Evolutionary conservation across 1,140 invertebrate genomes (phyloP), one percentile per base, ranked within the genome.

Genomic region (Eupeodes corollae): DNA sequence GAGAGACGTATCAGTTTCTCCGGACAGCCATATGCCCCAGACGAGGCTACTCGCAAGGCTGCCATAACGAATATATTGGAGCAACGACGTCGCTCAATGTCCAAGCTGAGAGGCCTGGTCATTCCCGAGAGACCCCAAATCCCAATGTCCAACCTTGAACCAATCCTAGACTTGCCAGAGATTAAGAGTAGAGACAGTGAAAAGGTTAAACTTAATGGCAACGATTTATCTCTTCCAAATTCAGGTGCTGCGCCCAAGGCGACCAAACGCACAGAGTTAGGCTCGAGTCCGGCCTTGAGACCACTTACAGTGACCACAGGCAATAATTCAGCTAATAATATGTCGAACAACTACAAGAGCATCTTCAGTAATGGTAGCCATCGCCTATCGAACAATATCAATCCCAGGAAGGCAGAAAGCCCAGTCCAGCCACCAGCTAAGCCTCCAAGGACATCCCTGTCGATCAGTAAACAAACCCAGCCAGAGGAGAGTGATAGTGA

Each of bases 401-500:
- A 32, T 47, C 64, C 18, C 62, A 65, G 13, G 11, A 38, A n/a
- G 11, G 16, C 35, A 5, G 16, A n/a, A 38, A 38, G 47, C 45
- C 62, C 18, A 41, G 56, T 52, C 8, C 59, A 54, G 41, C 63
- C 65, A 31, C 67, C 59, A 31, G 57, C 60, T 42, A 67, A 70
- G 51, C 65, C 68, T 38, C 57, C 70, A 19, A 66, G 68, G 51
- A 69, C 57, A 31, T 68, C 69, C 14, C 56, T 68, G 9, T 42
- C 42, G 13, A 47, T 34, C 50, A 12, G 38, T 8, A 11, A 35
- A 6, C 32, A 14, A 44, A 47, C 46, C 31, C 52, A 71, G 31
- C 60, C 74, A 42, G 79, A 85, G 55, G 85, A 88, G 53, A 88
- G 84, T 53, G 86, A 91, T 60, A 88, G 86, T 58, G 87, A 91